A percentile compares a stretch with the other conserved stretches of the same genome.
Evolutionary conservation across 2,797 vertebrate genomes (phyloP).

Genomic region (Ataeniobius toweri): DNA sequence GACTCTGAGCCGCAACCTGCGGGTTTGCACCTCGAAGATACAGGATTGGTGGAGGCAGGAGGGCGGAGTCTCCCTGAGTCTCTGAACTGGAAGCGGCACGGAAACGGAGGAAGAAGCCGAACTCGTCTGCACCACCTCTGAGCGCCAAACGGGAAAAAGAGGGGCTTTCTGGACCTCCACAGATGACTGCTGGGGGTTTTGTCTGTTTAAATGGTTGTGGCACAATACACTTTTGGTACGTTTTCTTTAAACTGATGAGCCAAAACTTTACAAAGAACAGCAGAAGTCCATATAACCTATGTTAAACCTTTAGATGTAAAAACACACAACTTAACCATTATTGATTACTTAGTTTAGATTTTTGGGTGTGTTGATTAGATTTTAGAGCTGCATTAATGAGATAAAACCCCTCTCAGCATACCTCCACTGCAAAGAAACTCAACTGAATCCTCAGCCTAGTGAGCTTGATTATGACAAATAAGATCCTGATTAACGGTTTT

Average conservation of each 20-base stretch:
- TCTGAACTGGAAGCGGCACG: conserved; percentile 39
- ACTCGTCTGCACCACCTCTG: not conserved
- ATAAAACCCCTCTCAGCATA: not conserved
- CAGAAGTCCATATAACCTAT: not conserved
- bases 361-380: not conserved
- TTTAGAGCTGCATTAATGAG: no score
- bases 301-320: not conserved
- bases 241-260: not conserved
- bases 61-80: conserved; percentile 70
- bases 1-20: not conserved
- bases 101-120: conserved; percentile 13
- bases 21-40: not conserved
- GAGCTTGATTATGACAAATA: no score
- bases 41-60: not conserved
- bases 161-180: conserved; percentile 39
- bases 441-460: no score
- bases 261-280: conserved; percentile 6
- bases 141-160: not conserved
- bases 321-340: not conserved
- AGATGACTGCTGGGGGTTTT: not conserved
- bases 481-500: not conserved
- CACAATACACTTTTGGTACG: not conserved
- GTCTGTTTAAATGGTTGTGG: not conserved
- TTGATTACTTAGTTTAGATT: not conserved
- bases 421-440: not conserved